Base-by-base conservation (phyloP, 2,797 vertebrate species). In the Darevskia nairensis region DNA sequence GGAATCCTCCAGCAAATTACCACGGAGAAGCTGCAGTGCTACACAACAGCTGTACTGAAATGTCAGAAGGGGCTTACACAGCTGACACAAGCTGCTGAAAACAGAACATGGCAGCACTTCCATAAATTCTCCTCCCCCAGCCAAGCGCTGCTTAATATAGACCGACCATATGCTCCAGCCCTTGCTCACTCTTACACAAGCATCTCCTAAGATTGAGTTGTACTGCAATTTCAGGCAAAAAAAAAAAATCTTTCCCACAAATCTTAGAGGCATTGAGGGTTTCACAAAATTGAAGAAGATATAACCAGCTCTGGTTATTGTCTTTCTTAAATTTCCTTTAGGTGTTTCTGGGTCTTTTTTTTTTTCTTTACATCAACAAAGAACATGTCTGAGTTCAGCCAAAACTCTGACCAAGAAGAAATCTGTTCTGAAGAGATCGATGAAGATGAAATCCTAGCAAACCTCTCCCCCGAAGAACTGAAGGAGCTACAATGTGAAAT, bases 371-470 rank as follows among this genome's bases (percentile, higher is more conserved):
- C 87, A 7, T 69, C 82, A 76, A 82, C 72, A 88, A 90, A 23
- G 27, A 95, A 89, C 59, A 97, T 97, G 97, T 97, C 97, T 17
- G 96, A 98, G 8, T 92, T 95, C 8, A 93, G 96, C 89, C 94
- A 95, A 80, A 96, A 95, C 86, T 96, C 96, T 0, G 96, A 98
- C 0, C 92, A 92, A 95, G 98, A 96, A 13, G 96, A 96, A 0
- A n/a, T 93, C 23, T 91, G 92, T 66, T 89, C 91, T 0, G 98
- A 97, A 80, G 98, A 99, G 80, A 97, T 99, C 0, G 97, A 99
- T 74, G 99, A 99, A 92, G 99, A 99, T 94, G 97, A 98, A 94
- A 97, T 99, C 96, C 97, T 99, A 92, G 98, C 98, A 55, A 98
- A 97, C 93, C 95, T 99, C 82, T 99, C 99, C 25, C 97, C 98